Conservation (phyloP, 92 coral and sea anemone species). For the Epizoanthus scotinus region DNA sequence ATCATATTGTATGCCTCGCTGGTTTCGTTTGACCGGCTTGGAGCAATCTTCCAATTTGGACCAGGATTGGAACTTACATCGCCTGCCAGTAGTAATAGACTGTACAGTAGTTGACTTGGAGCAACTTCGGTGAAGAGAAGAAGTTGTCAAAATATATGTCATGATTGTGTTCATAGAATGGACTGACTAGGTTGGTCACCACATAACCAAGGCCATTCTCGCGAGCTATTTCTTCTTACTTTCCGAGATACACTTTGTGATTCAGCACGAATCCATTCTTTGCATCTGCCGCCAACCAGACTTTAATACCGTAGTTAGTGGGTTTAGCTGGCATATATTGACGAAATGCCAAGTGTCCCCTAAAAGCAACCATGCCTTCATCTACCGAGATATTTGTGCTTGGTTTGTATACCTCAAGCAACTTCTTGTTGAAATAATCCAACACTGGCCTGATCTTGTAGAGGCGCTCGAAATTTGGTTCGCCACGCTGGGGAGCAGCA, state of each 20-base stretch:
- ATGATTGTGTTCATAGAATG: conserved; percentile 16
- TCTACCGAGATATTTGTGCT: conserved; percentile 10
- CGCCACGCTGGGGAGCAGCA: background rate
- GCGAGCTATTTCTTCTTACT: background rate
- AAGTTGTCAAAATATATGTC: background rate
- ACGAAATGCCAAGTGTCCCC: conserved; percentile 24
- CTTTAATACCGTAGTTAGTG: conserved; percentile 21
- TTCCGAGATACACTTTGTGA: background rate
- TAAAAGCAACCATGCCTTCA: conserved; percentile 11
- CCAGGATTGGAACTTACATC: conserved; percentile 29
- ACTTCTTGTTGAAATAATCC: conserved; percentile 6
- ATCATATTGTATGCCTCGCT: conserved; percentile 20
- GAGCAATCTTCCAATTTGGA: conserved; percentile 26
- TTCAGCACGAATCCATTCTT: conserved; percentile 3
- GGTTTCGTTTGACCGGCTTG: conserved; percentile 25
- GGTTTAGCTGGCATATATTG: conserved; percentile 31
- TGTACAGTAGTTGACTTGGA: background rate
- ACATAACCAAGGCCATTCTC: conserved; percentile 36
- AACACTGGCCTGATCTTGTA: conserved; percentile 42
- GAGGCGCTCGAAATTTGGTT: conserved; percentile 23
- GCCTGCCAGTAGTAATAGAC: conserved; percentile 3
- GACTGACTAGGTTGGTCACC: conserved; percentile 28
- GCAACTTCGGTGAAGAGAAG: conserved; percentile 7
- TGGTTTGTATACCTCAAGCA: conserved; percentile 14
- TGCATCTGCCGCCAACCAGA: background rate